A percentile compares a stretch with the other conserved stretches of the same genome.
Evolutionary conservation across 2,888 invertebrate genomes (phyloP).

Genomic region (Latheticus oryzae): DNA sequence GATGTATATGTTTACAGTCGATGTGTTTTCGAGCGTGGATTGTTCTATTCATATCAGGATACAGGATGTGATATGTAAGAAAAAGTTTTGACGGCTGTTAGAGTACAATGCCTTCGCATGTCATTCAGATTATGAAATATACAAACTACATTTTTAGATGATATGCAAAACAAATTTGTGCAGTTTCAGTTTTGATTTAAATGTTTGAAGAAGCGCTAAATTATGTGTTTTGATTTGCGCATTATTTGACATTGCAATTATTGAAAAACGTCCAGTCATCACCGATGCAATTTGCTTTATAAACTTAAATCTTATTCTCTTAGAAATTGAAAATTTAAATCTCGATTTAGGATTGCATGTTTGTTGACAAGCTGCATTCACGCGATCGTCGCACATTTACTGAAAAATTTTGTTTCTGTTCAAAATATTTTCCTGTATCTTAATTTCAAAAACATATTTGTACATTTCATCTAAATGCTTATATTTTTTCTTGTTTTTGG

Average conservation of each 20-base stretch:
- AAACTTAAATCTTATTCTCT: no score
- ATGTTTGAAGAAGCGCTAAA: no score
- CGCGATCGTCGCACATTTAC: slow-evolving; percentile 34
- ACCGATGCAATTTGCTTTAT: no score
- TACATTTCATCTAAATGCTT: no score
- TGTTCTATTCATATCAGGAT: slow-evolving; percentile 45
- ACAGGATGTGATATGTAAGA: slow-evolving; percentile 44
- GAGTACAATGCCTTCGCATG: slow-evolving; percentile 44
- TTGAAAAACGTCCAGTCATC: no score
- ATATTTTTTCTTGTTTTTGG: no score
- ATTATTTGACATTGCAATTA: no score
- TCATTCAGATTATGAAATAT: slow-evolving; percentile 50
- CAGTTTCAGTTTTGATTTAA: slow-evolving; percentile 15
- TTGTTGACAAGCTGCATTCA: slow-evolving; percentile 38
- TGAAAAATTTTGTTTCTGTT: no score
- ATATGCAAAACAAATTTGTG: slow-evolving; percentile 37
- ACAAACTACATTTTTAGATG: slow-evolving; percentile 36
- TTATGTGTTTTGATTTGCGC: not conserved
- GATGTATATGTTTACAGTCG: slow-evolving; percentile 41
- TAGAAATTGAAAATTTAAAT: slow-evolving; percentile 38
- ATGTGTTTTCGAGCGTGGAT: slow-evolving; percentile 43
- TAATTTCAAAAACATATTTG: no score
- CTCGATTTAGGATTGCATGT: slow-evolving; percentile 28
- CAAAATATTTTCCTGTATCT: no score
- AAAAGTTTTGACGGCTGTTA: slow-evolving; percentile 49